Evolutionary conservation across 2,797 vertebrate species (phyloP), one percentile per base, ranked within the genome.

Genomic region (Phyllotis vaccarum): DNA sequence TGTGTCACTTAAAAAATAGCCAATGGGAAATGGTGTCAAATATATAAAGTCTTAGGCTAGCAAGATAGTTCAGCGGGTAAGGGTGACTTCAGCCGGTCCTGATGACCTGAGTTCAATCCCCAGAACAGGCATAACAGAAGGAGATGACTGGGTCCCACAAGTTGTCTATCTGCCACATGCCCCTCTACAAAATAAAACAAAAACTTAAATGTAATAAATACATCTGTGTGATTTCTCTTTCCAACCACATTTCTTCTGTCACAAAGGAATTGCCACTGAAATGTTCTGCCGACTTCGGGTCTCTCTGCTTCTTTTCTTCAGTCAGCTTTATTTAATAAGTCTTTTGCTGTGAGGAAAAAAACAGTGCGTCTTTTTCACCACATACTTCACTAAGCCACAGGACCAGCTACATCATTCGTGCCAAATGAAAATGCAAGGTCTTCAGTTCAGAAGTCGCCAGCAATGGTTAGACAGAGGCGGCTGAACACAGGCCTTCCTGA

Each of bases 311-410:
- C 29, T 58, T 74, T 85, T 85, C 29, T 68, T 56, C 29, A 70
- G 80, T 34, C 80, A 70, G 31, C 21, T 86, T 68, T 76, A 74
- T 54, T 79, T 37, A 94, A 60, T 34, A 62, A 94, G 70, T 31
- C 82, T 86, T 94, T 80, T 46, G 29, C 66, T 96, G 75, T 43
- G 6, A 80, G 66, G 46, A 10, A 22, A 2, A 27, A 80, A 52
- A 49, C 46, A 70, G 93, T 62, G 24, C 85, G 37, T 86, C 49
- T 80, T 88, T 91, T 70, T 80, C 46, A 83, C 72, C 90, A 64
- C 49, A 75, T 34, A 13, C 27, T 94, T 95, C 31, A 56, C 64
- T 58, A 86, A 82, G 40, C 43, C 46, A 2, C 1, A 16, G 49
- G 72, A 78, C 24, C 14, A 54, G 81, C 74, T 92, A 17, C 27